Conservation (phyloP, 2,797 vertebrate genomes). For the Enteromius treurensis region DNA sequence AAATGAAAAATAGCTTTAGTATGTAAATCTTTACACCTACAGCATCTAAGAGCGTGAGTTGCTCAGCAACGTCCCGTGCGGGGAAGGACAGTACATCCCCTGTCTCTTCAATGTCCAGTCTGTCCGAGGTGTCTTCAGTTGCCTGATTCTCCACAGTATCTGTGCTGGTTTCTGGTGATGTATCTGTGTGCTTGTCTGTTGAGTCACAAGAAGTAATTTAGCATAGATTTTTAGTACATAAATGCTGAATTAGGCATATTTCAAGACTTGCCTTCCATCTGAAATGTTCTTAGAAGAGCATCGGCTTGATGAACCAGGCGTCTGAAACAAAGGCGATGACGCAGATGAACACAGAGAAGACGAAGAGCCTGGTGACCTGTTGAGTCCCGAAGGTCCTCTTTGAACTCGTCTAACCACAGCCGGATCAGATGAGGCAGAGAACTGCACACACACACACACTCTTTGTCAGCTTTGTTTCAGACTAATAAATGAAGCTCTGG, state of each 20-base stretch:
- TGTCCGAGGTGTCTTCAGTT: slow-evolving; percentile 27
- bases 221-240: no score
- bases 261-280: slow-evolving; percentile 67
- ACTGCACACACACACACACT: slow-evolving; percentile 56
- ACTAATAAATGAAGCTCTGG: not conserved
- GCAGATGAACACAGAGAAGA: slow-evolving; percentile 73
- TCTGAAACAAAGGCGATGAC: slow-evolving; percentile 70
- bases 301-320: slow-evolving; percentile 70
- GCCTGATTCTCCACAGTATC: slow-evolving; percentile 14
- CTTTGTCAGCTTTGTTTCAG: not conserved
- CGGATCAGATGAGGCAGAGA: slow-evolving; percentile 67
- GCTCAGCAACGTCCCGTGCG: slow-evolving; percentile 80
- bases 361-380: slow-evolving; percentile 75
- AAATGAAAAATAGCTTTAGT: not conserved
- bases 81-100: slow-evolving; percentile 77
- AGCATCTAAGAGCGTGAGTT: slow-evolving; percentile 85
- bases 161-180: slow-evolving; percentile 1
- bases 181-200: slow-evolving; percentile 21
- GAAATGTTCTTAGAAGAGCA: slow-evolving; percentile 74
- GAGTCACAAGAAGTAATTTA: not conserved
- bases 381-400: slow-evolving; percentile 82
- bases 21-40: slow-evolving; percentile 69
- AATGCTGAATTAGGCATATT: not conserved
- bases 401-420: slow-evolving; percentile 82
- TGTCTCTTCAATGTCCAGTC: slow-evolving; percentile 52